Evolutionary conservation across 1,140 invertebrate genomes (phyloP), one percentile per base, ranked within the genome.

Genomic region (Ceratosolen solmsi): DNA sequence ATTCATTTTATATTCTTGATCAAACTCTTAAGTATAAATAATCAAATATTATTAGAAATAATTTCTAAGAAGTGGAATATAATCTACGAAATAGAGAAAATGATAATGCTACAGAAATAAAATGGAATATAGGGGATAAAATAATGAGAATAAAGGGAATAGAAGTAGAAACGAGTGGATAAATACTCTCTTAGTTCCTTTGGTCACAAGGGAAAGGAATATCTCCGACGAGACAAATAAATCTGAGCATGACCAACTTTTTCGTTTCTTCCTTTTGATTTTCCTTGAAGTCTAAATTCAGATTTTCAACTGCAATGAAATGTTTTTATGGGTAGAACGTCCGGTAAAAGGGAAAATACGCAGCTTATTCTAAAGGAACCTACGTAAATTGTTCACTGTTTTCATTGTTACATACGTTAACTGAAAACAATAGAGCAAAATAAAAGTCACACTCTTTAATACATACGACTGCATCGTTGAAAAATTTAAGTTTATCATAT

Each of bases 221-320:
- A 49, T 49, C 46, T 54, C 46, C 56, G 41, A 78, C 68, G 81
- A 86, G 79, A 83, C 79, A 85, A 87, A 84, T 86, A 87, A 87
- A 87, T 87, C 82, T 81, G 81, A 63, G 80, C 72, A 49, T 54
- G 79, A 70, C 41, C 72, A 70, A 83, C 78, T 82, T 85, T 85
- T 80, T 56, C 54, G 58, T 65, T 38, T 65, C 33, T 30, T 49
- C 27, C 49, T 74, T 38, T 41, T 36, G 75, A 41, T 79, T 78
- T 82, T 33, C 70, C 25, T 46, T 74, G 20, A 77, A 27, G 49
- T 76, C 72, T 27, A 72, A 51, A 83, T 71, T 83, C 54, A 79
- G 27, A 72, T 58, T 79, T 79, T 72, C 25, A 72, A 5, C 38
- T 22, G 38, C n/a, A 30, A 0, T 49, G 38, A 54, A 72, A 79